Evolutionary conservation across 1,140 invertebrate species (phyloP).

Genomic region (Plectrocnemia conspersa): DNA sequence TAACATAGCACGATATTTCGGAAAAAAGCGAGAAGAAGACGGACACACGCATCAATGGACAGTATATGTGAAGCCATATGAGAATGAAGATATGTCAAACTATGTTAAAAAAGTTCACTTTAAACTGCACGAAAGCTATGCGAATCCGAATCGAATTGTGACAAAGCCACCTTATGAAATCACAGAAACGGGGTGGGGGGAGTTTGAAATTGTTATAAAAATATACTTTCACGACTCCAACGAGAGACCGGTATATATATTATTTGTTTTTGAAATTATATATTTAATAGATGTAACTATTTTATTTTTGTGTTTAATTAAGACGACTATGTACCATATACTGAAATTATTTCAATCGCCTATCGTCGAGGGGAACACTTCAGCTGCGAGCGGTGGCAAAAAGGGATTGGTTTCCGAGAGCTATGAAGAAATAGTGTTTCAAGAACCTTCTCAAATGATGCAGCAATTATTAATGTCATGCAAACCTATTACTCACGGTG

Average conservation of each 20-base stretch:
- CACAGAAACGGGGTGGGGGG: constrained; percentile 98
- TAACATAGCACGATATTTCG: constrained; percentile 92
- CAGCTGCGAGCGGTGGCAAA: constrained; percentile 65
- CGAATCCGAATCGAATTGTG: constrained; percentile 88
- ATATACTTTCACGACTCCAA: constrained; percentile 97
- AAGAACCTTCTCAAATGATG: constrained; percentile 92
- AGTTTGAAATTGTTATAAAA: constrained; percentile 98
- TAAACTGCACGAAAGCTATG: constrained; percentile 96
- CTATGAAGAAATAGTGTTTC: constrained; percentile 97
- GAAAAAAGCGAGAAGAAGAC: constrained; percentile 96
- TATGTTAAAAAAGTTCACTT: constrained; percentile 98
- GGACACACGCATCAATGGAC: constrained; percentile 99
- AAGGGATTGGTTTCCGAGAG: constrained; percentile 87
- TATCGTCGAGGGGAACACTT: constrained; percentile 53
- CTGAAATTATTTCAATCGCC: constrained; percentile 88
- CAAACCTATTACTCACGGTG: constrained; percentile 67
- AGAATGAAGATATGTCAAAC: constrained; percentile 88
- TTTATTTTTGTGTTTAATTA: too few species aligned
- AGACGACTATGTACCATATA: constrained; percentile 94
- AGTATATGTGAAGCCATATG: constrained; percentile 93
- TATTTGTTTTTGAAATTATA: constrained; percentile 1
- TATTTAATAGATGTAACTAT: constrained; percentile 1
- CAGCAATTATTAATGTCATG: constrained; percentile 78
- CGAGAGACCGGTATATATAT: constrained; percentile 78
- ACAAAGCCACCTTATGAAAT: constrained; percentile 96